Evolutionary conservation across 2,113 vertebrate genomes (phyloP), one percentile per base, ranked within the genome.

Genomic region (Otolemur garnettii): DNA sequence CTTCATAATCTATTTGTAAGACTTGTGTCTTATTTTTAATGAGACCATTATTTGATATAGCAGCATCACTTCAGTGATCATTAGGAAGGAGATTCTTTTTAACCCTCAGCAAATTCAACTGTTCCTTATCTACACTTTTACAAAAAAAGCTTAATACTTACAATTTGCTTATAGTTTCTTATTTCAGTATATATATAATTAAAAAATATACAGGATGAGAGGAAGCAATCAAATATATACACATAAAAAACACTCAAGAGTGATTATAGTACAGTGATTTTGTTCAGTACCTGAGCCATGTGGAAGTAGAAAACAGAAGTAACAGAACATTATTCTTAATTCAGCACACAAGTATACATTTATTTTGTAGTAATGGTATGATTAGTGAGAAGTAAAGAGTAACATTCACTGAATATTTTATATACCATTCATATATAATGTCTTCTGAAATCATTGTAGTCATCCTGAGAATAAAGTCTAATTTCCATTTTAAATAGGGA

Each of bases 21-120:
- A 35, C 30, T 13, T 9, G 11, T 57, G 2, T 90, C 57, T 59
- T 68, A 12, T 72, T 83, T 85, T 92, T 74, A 80, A 53, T 68
- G 64, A 96, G 7, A 24, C n/a, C 17, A 45, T 83, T 79, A 81
- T 95, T 87, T 87, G 91, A 55, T 80, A 66, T 55, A 79, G 33
- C 42, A 90, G 45, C 17, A 80, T 77, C 28, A 77, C 28, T 75
- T 66, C 87, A 45, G 69, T 90, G 59, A 79, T 87, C 57, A 55
- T 80, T 83, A 66, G 30, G 33, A 66, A 75, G 21, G 50, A 26
- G 21, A 2, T 18, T 35, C 82, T 92, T 59, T 35, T 21, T 66
- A 81, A 57, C 8, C 26, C 83, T 78, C 69, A 79, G 45, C 81
- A 85, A 94, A 81, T 60, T 28, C 59, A 82, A 21, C 28, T 85